phyloP scores from a whole-genome alignment of 2,888 invertebrate species.

The Sipha maydis region DNA sequence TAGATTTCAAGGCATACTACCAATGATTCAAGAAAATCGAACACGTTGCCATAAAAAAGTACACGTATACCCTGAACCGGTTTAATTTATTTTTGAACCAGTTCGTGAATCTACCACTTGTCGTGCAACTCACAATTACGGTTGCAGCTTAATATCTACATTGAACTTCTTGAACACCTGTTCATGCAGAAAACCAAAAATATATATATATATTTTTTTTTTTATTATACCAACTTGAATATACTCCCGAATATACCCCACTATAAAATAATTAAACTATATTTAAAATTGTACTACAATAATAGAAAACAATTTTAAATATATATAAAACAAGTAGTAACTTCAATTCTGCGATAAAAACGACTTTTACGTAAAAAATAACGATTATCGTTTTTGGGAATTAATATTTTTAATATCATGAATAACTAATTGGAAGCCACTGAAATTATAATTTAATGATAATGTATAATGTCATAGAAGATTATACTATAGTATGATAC shows the following conservation, averaged over 20 bases:
- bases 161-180: constrained; percentile 52
- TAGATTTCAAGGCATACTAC: constrained; percentile 55
- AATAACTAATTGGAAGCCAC: neutral
- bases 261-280: neutral
- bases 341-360: neutral
- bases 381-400: neutral
- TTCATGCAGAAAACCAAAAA: constrained; percentile 34
- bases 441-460: neutral
- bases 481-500: neutral
- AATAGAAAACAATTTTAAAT: neutral
- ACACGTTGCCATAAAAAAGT: constrained; percentile 53
- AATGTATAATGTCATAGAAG: neutral
- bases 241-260: too few relatives aligned
- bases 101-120: constrained; percentile 59
- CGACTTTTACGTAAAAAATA: neutral
- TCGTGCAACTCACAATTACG: constrained; percentile 45
- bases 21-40: constrained; percentile 31
- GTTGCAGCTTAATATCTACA: constrained; percentile 48
- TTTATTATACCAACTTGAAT: too few relatives aligned
- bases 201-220: neutral
- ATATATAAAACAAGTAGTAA: too few relatives aligned
- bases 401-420: neutral
- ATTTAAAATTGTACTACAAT: neutral
- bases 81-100: constrained; percentile 61
- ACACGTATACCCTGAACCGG: constrained; percentile 53